A percentile compares a stretch with the other conserved stretches of the same genome.
phyloP scores from a whole-genome alignment of 2,113 vertebrate genomes.

The Upupa epops region DNA sequence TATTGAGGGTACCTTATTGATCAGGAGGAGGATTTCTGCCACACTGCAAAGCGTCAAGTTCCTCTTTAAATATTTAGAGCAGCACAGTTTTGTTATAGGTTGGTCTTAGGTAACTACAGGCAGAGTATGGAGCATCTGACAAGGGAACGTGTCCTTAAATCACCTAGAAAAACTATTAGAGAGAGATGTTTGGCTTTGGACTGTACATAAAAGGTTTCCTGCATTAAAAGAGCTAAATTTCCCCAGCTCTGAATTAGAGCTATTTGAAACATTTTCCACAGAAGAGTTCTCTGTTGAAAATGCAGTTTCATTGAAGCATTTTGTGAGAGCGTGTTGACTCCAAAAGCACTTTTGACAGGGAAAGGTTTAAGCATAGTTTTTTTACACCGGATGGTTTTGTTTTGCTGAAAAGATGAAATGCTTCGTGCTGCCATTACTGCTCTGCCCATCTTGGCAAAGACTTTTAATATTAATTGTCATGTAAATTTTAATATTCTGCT shows the following conservation, averaged over 20 bases:
- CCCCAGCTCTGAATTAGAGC: constrained; percentile 54
- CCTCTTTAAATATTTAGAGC: neutral
- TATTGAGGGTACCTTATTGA: neutral
- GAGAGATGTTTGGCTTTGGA: constrained; percentile 49
- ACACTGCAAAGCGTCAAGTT: neutral
- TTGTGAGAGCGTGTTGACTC: constrained; percentile 57
- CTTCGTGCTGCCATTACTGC: constrained; percentile 1
- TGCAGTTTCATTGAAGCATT: constrained; percentile 57
- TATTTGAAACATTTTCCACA: constrained; percentile 60
- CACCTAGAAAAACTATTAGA: constrained; percentile 57
- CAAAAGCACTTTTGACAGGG: constrained; percentile 49
- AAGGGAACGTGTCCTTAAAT: constrained; percentile 33
- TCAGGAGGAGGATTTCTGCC: neutral
- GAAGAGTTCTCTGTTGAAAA: constrained; percentile 66
- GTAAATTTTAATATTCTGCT: neutral
- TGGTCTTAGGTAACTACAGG: constrained; percentile 1
- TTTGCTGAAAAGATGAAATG: constrained; percentile 4
- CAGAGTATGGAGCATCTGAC: neutral
- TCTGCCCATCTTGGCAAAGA: neutral
- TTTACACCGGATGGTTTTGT: constrained; percentile 7
- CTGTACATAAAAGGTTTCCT: constrained; percentile 53
- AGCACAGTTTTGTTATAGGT: neutral
- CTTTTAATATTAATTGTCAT: neutral
- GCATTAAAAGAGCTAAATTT: constrained; percentile 57
- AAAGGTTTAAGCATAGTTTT: constrained; percentile 32